Percentiles rank a stretch among this genome's conserved stretches.
Evolutionary conservation across 1,140 invertebrate species (phyloP).

Genomic region (Brachionus plicatilis): DNA sequence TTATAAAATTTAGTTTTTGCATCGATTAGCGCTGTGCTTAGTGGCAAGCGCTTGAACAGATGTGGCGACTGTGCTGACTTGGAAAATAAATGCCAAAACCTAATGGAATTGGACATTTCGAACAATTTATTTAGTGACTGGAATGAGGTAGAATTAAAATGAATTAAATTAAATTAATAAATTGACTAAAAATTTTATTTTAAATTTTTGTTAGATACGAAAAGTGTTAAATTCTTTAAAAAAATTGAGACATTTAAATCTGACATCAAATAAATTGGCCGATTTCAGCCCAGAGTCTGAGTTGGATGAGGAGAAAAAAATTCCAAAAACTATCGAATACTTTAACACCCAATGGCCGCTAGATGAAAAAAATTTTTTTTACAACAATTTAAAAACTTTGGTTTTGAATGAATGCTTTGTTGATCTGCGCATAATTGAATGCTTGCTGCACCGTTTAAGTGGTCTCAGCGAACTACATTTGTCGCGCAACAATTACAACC

Average conservation of each 20-base stretch:
- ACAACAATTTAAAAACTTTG: not conserved
- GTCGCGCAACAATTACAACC: not conserved
- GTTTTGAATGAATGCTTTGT: slow-evolving; percentile 17
- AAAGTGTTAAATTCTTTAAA: not conserved
- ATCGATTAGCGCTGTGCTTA: not conserved
- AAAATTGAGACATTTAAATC: not conserved
- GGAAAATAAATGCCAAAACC: slow-evolving; percentile 1
- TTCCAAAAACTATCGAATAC: not conserved
- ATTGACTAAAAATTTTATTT: not conserved
- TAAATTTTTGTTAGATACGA: not conserved
- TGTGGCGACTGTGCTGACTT: slow-evolving; percentile 1
- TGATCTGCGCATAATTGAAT: slow-evolving; percentile 4
- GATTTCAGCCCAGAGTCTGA: not conserved
- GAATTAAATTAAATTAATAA: not conserved
- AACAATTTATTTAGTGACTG: slow-evolving; percentile 3
- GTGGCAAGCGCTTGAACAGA: not conserved
- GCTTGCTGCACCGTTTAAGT: not conserved
- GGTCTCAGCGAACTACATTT: slow-evolving; percentile 24
- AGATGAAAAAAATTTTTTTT: not conserved
- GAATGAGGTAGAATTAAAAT: not conserved
- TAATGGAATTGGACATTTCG: slow-evolving; percentile 9
- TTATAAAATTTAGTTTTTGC: not conserved
- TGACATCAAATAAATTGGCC: not conserved
- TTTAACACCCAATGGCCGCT: not conserved
- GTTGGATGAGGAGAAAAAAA: not conserved